Evolutionary conservation across 2,888 invertebrate species (phyloP).

Genomic region (Pachydiplax longipennis): DNA sequence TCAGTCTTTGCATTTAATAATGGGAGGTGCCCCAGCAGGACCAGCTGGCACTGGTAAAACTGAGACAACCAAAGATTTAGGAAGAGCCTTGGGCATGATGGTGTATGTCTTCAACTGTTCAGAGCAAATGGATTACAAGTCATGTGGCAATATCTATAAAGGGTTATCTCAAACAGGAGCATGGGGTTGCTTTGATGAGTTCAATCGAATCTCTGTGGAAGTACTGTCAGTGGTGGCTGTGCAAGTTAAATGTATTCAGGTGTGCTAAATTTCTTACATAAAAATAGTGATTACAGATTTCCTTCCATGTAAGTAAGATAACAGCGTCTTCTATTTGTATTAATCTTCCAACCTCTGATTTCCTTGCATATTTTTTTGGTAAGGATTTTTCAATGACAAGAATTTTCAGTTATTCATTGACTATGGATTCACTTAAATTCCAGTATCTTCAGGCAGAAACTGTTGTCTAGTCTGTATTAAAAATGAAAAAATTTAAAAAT

Average conservation of each 20-base stretch:
- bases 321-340: too few species aligned
- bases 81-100: slow-evolving; percentile 92
- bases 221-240: slow-evolving; percentile 95
- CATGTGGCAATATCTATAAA: slow-evolving; percentile 93
- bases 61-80: slow-evolving; percentile 95
- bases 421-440: too few species aligned
- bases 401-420: too few species aligned
- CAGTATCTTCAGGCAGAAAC: too few species aligned
- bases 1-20: slow-evolving; percentile 85
- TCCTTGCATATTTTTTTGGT: too few species aligned
- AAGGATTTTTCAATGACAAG: too few species aligned
- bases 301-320: too few species aligned
- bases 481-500: too few species aligned
- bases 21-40: slow-evolving; percentile 97
- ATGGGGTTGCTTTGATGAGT: slow-evolving; percentile 98
- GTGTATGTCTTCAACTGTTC: slow-evolving; percentile 98
- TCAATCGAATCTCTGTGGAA: slow-evolving; percentile 93
- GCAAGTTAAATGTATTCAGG: slow-evolving; percentile 82
- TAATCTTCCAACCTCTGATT: too few species aligned
- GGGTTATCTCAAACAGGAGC: slow-evolving; percentile 94
- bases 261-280: slow-evolving; percentile 50
- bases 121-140: slow-evolving; percentile 96
- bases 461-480: too few species aligned
- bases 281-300: too few species aligned
- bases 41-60: slow-evolving; percentile 97